Conservation (phyloP, 1,140 invertebrate genomes). For the Drosophila grimshawi region DNA sequence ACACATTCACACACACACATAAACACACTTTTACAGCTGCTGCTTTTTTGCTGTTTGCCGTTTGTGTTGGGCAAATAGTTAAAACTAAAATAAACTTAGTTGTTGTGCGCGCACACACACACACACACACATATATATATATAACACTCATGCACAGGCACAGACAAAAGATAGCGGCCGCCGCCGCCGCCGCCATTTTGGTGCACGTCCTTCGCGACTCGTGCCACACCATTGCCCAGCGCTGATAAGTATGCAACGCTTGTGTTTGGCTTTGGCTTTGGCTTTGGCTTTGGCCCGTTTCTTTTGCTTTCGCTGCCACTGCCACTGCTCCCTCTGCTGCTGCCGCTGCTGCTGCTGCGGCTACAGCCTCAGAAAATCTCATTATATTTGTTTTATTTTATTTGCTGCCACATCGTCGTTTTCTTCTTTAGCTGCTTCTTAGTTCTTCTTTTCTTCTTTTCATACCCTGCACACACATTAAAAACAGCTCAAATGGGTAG, state of each 20-base stretch:
- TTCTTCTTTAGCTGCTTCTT: conserved; percentile 53
- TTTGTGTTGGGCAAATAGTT: conserved; percentile 76
- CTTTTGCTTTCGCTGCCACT: background rate
- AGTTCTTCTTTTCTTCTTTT: conserved; percentile 31
- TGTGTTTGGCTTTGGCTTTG: conserved; percentile 41
- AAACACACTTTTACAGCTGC: conserved; percentile 48
- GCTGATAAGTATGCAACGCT: conserved; percentile 78
- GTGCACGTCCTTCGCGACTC: conserved; percentile 32
- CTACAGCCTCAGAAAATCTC: conserved; percentile 69
- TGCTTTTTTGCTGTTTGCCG: conserved; percentile 50
- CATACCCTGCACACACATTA: background rate
- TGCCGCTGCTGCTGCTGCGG: conserved; percentile 7
- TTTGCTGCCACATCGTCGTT: conserved; percentile 73
- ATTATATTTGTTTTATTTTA: conserved; percentile 83
- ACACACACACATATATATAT: conserved; percentile 20
- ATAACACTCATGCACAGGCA: background rate
- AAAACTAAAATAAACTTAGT: conserved; percentile 83
- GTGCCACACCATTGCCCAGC: conserved; percentile 15
- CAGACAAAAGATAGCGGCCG: conserved; percentile 68
- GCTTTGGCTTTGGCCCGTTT: conserved; percentile 25
- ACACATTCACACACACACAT: conserved; percentile 26
- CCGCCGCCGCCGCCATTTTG: conserved; percentile 62
- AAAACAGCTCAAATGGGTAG: background rate
- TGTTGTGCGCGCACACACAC: conserved; percentile 48
- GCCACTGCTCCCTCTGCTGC: background rate